phyloP scores from a whole-genome alignment of 2,113 vertebrate genomes.

The Gavia stellata region DNA sequence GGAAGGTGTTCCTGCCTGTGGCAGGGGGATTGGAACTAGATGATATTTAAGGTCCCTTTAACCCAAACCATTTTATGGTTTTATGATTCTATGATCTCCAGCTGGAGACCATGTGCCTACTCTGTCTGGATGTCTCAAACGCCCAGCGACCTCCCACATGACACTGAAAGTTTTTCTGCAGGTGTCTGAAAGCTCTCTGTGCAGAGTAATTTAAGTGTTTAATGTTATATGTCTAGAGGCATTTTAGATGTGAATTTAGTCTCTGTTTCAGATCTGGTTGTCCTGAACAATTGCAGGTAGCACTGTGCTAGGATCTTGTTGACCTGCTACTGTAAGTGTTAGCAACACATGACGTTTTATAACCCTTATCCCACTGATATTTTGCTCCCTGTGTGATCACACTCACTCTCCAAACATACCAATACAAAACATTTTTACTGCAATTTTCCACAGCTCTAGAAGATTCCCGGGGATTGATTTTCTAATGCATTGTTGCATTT shows the following conservation, averaged over 20 bases:
- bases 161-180: background rate
- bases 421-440: background rate
- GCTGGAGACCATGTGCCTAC: background rate
- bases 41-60: too few species aligned
- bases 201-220: background rate
- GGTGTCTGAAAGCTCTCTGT: background rate
- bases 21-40: too few species aligned
- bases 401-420: background rate
- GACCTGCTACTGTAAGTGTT: background rate
- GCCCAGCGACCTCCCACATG: fast-evolving
- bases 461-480: background rate
- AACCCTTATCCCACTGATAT: background rate
- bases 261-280: background rate
- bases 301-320: background rate
- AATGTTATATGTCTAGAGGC: background rate
- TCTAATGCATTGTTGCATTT: background rate
- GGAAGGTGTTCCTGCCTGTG: too few species aligned
- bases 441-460: background rate
- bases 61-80: too few species aligned
- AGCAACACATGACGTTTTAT: background rate
- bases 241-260: background rate
- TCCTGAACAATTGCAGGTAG: background rate
- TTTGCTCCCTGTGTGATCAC: fast-evolving
- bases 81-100: too few species aligned
- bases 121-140: background rate